Base-by-base conservation (phyloP, 2,797 vertebrate genomes). In the Galago senegalensis region DNA sequence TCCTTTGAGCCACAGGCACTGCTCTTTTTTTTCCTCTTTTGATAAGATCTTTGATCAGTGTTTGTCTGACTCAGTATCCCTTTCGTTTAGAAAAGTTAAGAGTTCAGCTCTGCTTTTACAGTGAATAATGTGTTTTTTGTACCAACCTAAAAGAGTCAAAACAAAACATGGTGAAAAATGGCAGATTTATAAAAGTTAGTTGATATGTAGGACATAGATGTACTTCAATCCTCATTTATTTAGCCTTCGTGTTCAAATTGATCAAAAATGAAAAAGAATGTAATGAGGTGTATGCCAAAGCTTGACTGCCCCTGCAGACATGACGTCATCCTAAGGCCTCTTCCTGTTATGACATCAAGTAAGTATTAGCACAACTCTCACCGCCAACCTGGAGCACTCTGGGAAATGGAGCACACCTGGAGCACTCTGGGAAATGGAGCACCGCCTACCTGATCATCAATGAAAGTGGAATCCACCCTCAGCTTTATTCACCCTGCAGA, bases 361-460 rank as follows among this genome's bases (percentile, higher is more conserved):
- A 31, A 65, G 3, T 6, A 5, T 34, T 37, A 70, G 5, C 10
- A 5, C 46, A 14, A 10, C 43, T 65, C 27, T 87, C 34, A 21
- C 21, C 20, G 13, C 25, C 12, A 3, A 37, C 27, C 10, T 14
- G 34, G 56, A 76, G 17, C 31, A 77, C 4, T 12, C 23, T 7
- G 2, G 18, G 10, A 79, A 56, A 13, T 1, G 25, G 11, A 75
- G 8, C 7, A 3, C 25, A 37, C 27, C 10, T 14, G 34, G 56
- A 76, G 17, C 31, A 77, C 4, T 12, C 23, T 7, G 2, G 23
- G 10, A 79, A 56, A 13, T 1, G 25, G 11, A 75, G 8, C 7
- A 3, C 25, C 2, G 13, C 34, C 3, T 3, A 4, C 23, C 20
- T 25, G 40, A n/a, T n/a, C 20, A 16, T 76, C 14, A 0, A 0